Conservation (phyloP, 1,140 invertebrate genomes). For the Formica selysi region DNA sequence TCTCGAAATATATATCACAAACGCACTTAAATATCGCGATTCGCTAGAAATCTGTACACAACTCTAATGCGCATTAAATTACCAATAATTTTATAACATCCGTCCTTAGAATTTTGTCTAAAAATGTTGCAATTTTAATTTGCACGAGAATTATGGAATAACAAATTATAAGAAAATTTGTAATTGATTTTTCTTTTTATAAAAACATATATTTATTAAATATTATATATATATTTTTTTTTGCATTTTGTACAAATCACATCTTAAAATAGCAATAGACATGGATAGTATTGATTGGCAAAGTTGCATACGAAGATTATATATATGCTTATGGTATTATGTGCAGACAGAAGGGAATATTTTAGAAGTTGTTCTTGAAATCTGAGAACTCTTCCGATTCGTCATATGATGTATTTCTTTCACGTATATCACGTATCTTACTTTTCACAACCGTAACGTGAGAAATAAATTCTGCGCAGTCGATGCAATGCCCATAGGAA, state of each 20-base stretch:
- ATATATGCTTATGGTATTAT: background rate
- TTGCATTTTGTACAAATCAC: too few species aligned
- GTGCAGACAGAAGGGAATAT: background rate
- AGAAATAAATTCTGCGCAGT: conserved; percentile 28
- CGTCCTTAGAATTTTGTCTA: background rate
- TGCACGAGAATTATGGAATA: background rate
- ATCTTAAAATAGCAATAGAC: background rate
- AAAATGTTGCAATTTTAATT: background rate
- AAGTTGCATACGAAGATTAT: conserved; percentile 3
- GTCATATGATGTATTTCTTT: conserved; percentile 48
- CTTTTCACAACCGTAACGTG: background rate
- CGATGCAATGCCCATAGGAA: conserved; percentile 3
- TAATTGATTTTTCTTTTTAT: background rate
- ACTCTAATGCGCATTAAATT: background rate
- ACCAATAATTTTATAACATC: background rate
- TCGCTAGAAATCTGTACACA: background rate
- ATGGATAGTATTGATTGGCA: background rate
- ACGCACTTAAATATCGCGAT: background rate
- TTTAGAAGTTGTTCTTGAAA: conserved; percentile 6
- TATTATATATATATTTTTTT: too few species aligned
- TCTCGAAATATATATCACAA: background rate
- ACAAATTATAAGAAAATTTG: background rate
- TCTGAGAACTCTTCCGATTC: conserved; percentile 63
- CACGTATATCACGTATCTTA: background rate
- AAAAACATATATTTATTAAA: background rate